Evolutionary conservation across 2,888 invertebrate genomes (phyloP), one percentile per base, ranked within the genome.

Genomic region (Drosophila buzzatii): DNA sequence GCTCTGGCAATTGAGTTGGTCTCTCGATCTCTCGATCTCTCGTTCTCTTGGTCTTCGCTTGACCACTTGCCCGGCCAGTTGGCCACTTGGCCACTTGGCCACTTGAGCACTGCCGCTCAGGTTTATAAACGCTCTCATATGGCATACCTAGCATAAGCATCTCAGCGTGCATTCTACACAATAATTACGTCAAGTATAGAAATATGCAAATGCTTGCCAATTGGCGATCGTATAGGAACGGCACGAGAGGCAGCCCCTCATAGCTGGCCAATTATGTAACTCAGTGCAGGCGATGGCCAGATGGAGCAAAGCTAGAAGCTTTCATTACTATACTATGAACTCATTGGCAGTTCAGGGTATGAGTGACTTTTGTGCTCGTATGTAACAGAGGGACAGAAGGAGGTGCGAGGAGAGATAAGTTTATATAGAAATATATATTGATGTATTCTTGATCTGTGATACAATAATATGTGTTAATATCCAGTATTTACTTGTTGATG

Each of bases 1-100:
- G 62, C 61, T 51, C 59, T 6, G 64, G 60, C 74, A 77, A 80
- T 80, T 80, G 79, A 79, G 79, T 59, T 73, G 77, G 59, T 52
- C 62, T 68, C 62, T 59, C 55, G 65, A 10, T 33, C 55, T 8
- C 31, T 35, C 35, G 2, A 14, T 37, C 16, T 14, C 37, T 27
- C 27, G 27, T 27, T 27, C 5, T 27, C 27, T 59, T 73, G 77
- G 59, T 55, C 65, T 68, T 59, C 56, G 37, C 55, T 10, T 23
- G 45, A 3, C 18, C 41, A 42, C 56, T 56, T 53, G 44, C 33
- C n/a, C n/a, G n/a, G n/a, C n/a, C n/a, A n/a, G n/a, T 27, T 41
- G 52, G 18, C 33, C 61, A 68, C 31, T 59, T 44, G 55, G 27
- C 49, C 60, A 42, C 42, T 58, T 47, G 45, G 7, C 49, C 59